Evolutionary conservation across 2,888 invertebrate genomes (phyloP), one percentile per base, ranked within the genome.

Genomic region (Pseudococcus jackbeardsleyi): DNA sequence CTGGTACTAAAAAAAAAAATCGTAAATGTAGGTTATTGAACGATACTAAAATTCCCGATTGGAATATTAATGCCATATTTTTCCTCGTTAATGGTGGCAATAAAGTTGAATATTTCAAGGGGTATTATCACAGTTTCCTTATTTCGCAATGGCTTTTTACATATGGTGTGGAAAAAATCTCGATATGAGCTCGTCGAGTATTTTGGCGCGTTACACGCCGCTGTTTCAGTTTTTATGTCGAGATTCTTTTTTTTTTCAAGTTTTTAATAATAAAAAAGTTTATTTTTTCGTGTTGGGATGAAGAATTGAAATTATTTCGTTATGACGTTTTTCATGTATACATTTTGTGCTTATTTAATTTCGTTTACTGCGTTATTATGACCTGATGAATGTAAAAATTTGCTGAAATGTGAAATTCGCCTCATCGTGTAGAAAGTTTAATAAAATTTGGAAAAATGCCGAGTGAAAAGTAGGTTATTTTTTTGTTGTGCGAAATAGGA

Each of bases 51-150:
- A 72, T 72, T 72, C 68, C 11, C 26, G 33, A 72, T 72, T 72
- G 22, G 68, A 72, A 72, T 72, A 72, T 72, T 33, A 72, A 26
- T 72, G 68, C 33, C 33, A 72, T 72, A 72, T 33, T 72, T 72
- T 26, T 6, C 4, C 68, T 33, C 12, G 9, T 72, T 72, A 72
- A 72, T 72, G 33, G 33, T 12, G 33, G 26, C 33, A 72, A 72
- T 72, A 72, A 72, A 72, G 33, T 72, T 72, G 68, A 72, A 72
- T 33, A 72, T 72, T 72, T 72, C 68, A 26, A 15, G 12, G 22
- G 22, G 68, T 33, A 26, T 72, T 72, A 72, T 72, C 68, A 33
- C 33, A 26, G 68, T 72, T 72, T 72, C 68, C 68, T 72, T 72
- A 72, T 72, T 72, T 72, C n/a, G 26, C 33, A 12, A 12, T 59